These are phyloP conservation scores for Odontamblyopus rebecca DNA, from an alignment of 2,797 vertebrate genomes.

Conservation along the genomic window DNA sequence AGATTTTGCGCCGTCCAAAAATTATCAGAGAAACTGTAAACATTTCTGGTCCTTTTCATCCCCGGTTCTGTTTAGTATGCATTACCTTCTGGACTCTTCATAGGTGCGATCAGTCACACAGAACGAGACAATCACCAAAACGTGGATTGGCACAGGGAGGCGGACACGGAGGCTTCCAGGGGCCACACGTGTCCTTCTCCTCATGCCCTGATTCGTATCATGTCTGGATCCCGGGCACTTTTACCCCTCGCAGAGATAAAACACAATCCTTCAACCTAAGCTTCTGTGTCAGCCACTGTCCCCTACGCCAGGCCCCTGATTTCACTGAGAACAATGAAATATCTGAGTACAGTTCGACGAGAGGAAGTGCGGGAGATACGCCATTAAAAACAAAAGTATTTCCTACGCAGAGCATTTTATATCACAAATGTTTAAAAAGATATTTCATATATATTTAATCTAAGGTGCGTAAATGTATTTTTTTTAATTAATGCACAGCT, in stretches of 20 bases:
- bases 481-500: too few species aligned
- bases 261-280: slow-evolving; percentile 74
- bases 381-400: neutral
- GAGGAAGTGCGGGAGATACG: neutral
- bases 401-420: neutral
- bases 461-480: too few species aligned
- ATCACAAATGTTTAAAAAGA: too few species aligned
- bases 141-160: slow-evolving; percentile 46
- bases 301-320: slow-evolving; percentile 50
- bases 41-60: slow-evolving; percentile 21
- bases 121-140: slow-evolving; percentile 55
- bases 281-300: slow-evolving; percentile 58
- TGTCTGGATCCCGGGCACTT: slow-evolving; percentile 45
- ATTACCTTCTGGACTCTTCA: slow-evolving; percentile 58
- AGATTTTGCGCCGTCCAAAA: neutral
- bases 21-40: neutral
- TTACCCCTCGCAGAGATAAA: slow-evolving; percentile 33
- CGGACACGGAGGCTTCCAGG: slow-evolving; percentile 40
- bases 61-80: slow-evolving; percentile 49
- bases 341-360: slow-evolving; percentile 6
- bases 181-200: slow-evolving; percentile 39
- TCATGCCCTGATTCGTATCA: slow-evolving; percentile 29
- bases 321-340: slow-evolving; percentile 39
- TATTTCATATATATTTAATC: too few species aligned
- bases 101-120: slow-evolving; percentile 62